Evolutionary conservation across 2,797 vertebrate species (phyloP).

Genomic region (Poeciliopsis infans): DNA sequence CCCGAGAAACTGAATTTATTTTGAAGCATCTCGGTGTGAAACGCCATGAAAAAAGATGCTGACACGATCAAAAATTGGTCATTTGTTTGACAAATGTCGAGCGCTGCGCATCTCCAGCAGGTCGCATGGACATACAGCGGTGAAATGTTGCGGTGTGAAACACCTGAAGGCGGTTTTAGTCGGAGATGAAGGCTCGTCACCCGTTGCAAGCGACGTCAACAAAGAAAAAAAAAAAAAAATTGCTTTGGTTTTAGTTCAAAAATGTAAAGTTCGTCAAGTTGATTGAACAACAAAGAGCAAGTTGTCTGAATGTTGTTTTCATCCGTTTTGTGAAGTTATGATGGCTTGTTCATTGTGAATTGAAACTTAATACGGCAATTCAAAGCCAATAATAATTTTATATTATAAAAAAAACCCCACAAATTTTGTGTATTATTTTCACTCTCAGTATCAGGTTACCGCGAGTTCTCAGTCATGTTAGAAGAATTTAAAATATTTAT

Average conservation of each 20-base stretch:
- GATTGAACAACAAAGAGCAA: background rate
- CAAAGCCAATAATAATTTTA: background rate
- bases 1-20: background rate
- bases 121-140: background rate
- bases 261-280: background rate
- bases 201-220: background rate
- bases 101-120: background rate
- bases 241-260: no score
- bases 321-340: no score
- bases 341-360: background rate
- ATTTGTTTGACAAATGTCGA: background rate
- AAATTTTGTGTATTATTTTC: background rate
- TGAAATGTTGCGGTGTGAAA: background rate
- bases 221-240: no score
- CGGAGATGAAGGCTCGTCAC: no score
- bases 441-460: no score
- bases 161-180: background rate
- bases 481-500: no score
- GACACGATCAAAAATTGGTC: background rate
- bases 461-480: no score
- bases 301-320: background rate
- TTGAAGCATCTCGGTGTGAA: background rate
- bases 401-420: background rate
- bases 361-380: background rate
- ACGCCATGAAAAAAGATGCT: background rate